Evolutionary conservation across 37 sponge, comb jelly and placozoan species (phyloP).

Genomic region (Corticium candelabrum): DNA sequence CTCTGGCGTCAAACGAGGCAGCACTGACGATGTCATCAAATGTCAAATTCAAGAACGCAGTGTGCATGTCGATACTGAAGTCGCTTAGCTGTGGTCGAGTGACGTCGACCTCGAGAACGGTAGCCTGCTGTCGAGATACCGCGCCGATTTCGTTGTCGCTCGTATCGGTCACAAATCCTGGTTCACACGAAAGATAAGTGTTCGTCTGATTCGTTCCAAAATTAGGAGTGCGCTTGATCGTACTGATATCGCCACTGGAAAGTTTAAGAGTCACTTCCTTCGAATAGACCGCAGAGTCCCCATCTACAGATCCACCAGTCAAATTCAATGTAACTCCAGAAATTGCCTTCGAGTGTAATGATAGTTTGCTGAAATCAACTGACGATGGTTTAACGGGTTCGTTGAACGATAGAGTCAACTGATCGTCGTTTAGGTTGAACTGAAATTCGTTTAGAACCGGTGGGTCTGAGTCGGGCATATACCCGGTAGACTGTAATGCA

Average conservation of each 20-base stretch:
- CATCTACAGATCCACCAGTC: slow-evolving; percentile 14
- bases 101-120: slow-evolving; percentile 40
- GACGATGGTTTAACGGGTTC: slow-evolving; percentile 67
- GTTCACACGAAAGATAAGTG: slow-evolving; percentile 46
- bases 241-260: slow-evolving; percentile 33
- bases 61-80: slow-evolving; percentile 64
- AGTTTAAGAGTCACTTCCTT: slow-evolving; percentile 26
- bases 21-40: slow-evolving; percentile 73
- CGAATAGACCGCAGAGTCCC: slow-evolving; percentile 11
- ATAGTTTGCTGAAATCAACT: slow-evolving; percentile 27
- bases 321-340: not conserved
- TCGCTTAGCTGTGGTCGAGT: slow-evolving; percentile 50
- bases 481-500: slow-evolving; percentile 18
- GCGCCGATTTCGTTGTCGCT: slow-evolving; percentile 17
- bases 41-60: slow-evolving; percentile 55
- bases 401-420: slow-evolving; percentile 42
- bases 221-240: slow-evolving; percentile 38
- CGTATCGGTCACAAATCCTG: slow-evolving; percentile 54
- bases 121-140: slow-evolving; percentile 24
- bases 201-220: slow-evolving; percentile 45
- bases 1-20: slow-evolving; percentile 49
- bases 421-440: slow-evolving; percentile 46
- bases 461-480: slow-evolving; percentile 29
- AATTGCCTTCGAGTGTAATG: slow-evolving; percentile 17
- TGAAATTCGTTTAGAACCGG: slow-evolving; percentile 55